phyloP scores from a whole-genome alignment of 2,797 vertebrate species.

The Chloroceryle inda region DNA sequence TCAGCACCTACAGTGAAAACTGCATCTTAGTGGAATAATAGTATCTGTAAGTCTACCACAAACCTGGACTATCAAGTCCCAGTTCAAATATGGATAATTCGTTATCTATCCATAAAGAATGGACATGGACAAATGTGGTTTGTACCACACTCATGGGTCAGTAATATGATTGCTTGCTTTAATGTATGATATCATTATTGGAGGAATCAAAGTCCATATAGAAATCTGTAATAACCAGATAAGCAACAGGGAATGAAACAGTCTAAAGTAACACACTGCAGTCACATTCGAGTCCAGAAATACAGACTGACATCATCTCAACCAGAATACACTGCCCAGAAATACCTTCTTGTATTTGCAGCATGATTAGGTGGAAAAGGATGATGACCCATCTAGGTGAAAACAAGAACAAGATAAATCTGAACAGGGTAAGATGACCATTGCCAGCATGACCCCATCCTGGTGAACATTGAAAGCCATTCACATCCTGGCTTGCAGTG shows the following conservation, averaged over 20 bases:
- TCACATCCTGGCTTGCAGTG: background rate
- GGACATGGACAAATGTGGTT: rapidly evolving
- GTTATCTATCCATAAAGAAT: background rate
- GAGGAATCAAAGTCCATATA: background rate
- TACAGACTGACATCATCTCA: background rate
- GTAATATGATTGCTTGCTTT: background rate
- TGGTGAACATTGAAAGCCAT: background rate
- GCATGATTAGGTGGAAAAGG: background rate
- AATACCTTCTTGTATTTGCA: background rate
- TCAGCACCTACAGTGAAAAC: background rate
- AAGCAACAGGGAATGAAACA: background rate
- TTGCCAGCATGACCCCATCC: background rate
- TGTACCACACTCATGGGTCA: background rate
- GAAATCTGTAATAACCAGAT: background rate
- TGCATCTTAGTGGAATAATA: background rate
- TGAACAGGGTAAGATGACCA: background rate
- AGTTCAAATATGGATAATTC: background rate
- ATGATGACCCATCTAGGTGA: background rate
- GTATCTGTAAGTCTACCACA: background rate
- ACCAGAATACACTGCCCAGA: background rate
- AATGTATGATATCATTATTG: background rate
- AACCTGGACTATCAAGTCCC: background rate
- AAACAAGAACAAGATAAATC: background rate
- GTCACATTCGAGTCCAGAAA: background rate
- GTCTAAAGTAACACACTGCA: background rate